Base-by-base conservation (phyloP, 1,140 invertebrate species). In the Pemphigus obesinymphae region DNA sequence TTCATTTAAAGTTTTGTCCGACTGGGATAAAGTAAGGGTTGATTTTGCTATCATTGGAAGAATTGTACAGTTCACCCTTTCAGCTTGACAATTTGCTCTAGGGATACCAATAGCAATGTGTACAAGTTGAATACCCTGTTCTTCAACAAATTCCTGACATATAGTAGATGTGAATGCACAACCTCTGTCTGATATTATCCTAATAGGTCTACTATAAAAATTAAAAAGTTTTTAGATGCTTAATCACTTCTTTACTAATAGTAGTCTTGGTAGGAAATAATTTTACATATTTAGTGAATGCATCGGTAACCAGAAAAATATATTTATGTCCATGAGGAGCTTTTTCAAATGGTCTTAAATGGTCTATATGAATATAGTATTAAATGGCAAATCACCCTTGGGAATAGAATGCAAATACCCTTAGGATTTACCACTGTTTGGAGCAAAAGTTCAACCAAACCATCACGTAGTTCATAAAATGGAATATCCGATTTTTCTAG, bases 201-300 rank as follows among this genome's bases (percentile, higher is more conserved):
- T 34, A n/a, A 78, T 17, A n/a, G 84, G 83, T 45, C 53, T 43
- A 29, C 84, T 82, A 80, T 83, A 84, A 61, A 61, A 82, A 20
- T 53, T n/a, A 37, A 83, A 83, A 76, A 50, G 4, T 34, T 29
- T 82, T n/a, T 53, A 7, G n/a, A n/a, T n/a, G n/a, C 50, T 53
- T 6, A n/a, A n/a, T n/a, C 4, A n/a, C n/a, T n/a, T n/a, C n/a
- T n/a, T n/a, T n/a, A n/a, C n/a, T n/a, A n/a, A n/a, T n/a, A n/a
- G n/a, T 84, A 6, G 84, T 82, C 23, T 82, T 83, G 13, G 75
- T 82, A 20, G 83, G 61, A 50, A 81, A 78, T 53, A 84, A 34
- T 61, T 82, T 82, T n/a, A 76, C 43, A 82, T 82, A 85, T 83
- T 84, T 85, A 2, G 84, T 84, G 73, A 86, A 86, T 13, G 72